Evolutionary conservation across 2,888 invertebrate species (phyloP), one percentile per base, ranked within the genome.

Genomic region (Polyommatus iphigenia): DNA sequence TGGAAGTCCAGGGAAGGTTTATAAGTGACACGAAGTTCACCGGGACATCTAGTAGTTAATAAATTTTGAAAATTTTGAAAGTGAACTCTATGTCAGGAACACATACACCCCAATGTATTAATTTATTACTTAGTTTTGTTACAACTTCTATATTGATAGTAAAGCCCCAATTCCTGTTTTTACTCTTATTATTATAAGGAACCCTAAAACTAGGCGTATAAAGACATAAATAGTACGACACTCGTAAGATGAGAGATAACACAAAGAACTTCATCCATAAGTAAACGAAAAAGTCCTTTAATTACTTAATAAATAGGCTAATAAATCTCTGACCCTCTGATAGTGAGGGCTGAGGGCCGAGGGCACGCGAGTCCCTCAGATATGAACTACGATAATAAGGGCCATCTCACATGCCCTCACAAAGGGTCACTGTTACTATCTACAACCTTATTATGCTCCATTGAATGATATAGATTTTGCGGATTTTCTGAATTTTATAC

Each of bases 201-300:
- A 54, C 15, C 54, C 18, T 54, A 15, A 15, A 54, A 5, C 46
- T 46, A 18, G 54, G 18, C 18, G 5, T 54, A 7, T 67, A 15
- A 67, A 67, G 5, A 32, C 62, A 62, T 62, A 29, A 59, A 20
- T 62, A 62, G 24, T 24, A 62, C 24, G 24, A 29, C 29, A 29
- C 54, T 54, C 54, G 5, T 67, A 67, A 67, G 67, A 67, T 67
- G 62, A 32, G 24, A 67, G 67, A 67, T 67, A 67, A 67, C 24
- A 62, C 29, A 32, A 29, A 13, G 54, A 54, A 67, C 6, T 15
- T 6, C 20, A 29, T 67, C 67, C 67, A 67, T 29, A 67, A 15
- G 29, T 67, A 67, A 67, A 67, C 67, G 67, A 67, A 67, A 67
- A 67, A 67, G 67, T 67, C 67, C 29, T 67, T 67, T 67, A 67